These are phyloP conservation scores for Megalopta genalis DNA, from an alignment of 1,140 invertebrate species.

Conservation along the genomic window DNA sequence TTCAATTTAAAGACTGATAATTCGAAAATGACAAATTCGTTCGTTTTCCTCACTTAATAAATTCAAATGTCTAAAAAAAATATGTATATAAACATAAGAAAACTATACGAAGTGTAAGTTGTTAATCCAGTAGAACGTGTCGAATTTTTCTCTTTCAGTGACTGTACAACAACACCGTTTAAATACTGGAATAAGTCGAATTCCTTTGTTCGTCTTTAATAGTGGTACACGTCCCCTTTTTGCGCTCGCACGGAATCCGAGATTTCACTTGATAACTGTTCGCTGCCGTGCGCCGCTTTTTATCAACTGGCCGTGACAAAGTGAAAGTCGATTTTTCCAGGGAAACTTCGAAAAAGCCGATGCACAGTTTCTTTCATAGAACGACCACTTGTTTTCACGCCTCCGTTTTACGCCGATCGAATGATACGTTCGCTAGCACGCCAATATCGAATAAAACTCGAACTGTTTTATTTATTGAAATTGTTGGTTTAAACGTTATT, in stretches of 20 bases:
- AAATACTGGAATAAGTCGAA: not conserved
- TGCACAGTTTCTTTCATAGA: not conserved
- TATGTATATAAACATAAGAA: too few relatives aligned
- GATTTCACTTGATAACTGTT: not conserved
- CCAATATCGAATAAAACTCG: not conserved
- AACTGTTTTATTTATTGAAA: not conserved
- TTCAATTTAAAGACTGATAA: too few relatives aligned
- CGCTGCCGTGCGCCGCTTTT: not conserved
- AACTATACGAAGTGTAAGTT: too few relatives aligned
- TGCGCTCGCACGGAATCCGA: not conserved
- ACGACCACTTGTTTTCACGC: not conserved
- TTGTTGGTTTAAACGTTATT: too few relatives aligned
- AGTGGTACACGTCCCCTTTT: not conserved
- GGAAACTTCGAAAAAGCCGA: conserved; percentile 2
- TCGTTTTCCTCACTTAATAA: too few relatives aligned
- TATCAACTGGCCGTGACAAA: not conserved
- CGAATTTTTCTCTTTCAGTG: not conserved
- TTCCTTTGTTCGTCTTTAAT: not conserved
- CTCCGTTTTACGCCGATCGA: not conserved
- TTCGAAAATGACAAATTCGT: too few relatives aligned
- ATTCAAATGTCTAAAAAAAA: too few relatives aligned
- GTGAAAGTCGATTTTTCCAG: not conserved
- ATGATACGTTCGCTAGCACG: too few relatives aligned
- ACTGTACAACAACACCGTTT: not conserved
- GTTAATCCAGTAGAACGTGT: not conserved